A percentile compares a stretch with the other conserved stretches of the same genome.
phyloP scores from a whole-genome alignment of 1,140 invertebrate genomes.

The Neuroterus valhalla region DNA sequence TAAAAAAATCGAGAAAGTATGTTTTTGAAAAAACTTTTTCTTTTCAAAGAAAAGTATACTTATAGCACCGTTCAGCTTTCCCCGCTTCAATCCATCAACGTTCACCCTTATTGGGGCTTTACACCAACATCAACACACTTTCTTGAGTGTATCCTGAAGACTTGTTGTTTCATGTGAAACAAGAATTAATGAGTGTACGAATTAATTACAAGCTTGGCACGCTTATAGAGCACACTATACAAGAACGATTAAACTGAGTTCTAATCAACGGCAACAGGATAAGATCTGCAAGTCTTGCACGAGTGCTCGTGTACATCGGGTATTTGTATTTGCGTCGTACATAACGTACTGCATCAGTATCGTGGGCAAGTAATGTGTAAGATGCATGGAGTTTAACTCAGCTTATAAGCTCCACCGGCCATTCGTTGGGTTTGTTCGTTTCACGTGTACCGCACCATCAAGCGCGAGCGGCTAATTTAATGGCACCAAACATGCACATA shows the following conservation, averaged over 20 bases:
- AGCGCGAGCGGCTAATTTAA: constrained; percentile 55
- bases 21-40: too few relatives aligned
- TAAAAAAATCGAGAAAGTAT: too few relatives aligned
- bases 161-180: too few relatives aligned
- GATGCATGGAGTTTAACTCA: constrained; percentile 10
- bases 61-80: too few relatives aligned
- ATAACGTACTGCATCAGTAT: constrained; percentile 24
- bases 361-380: constrained; percentile 14
- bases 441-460: constrained; percentile 22
- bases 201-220: constrained; percentile 13
- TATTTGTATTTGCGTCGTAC: constrained; percentile 43
- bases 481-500: constrained; percentile 57
- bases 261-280: constrained; percentile 43
- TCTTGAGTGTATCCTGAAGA: too few relatives aligned
- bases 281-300: not conserved
- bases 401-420: constrained; percentile 9
- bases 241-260: constrained; percentile 36
- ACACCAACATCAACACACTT: too few relatives aligned
- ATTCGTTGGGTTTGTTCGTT: not conserved
- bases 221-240: not conserved
- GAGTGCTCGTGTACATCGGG: constrained; percentile 27
- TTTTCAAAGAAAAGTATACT: too few relatives aligned
- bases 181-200: not conserved
- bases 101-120: too few relatives aligned
- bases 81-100: too few relatives aligned